These are phyloP conservation scores for Eremophila alpestris DNA, from an alignment of 2,797 vertebrate genomes.

Conservation along the genomic window DNA sequence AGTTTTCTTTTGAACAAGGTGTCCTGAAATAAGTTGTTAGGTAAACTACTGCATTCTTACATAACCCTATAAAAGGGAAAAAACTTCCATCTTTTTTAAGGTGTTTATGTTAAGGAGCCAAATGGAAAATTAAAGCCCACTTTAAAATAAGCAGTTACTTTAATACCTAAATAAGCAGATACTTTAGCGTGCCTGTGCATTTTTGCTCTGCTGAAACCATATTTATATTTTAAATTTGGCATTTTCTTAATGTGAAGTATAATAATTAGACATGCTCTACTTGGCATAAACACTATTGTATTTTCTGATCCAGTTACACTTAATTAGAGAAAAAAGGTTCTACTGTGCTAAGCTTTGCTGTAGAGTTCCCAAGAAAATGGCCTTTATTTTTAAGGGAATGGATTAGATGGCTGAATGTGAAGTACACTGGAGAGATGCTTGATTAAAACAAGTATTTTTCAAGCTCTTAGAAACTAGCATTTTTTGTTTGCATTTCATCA, in stretches of 20 bases:
- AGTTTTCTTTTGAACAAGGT: neutral
- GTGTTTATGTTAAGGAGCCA: neutral
- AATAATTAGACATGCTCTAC: neutral
- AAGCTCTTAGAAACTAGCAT: slow-evolving; percentile 39
- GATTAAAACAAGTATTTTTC: slow-evolving; percentile 44
- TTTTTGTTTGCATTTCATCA: slow-evolving; percentile 65
- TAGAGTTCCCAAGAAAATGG: slow-evolving; percentile 31
- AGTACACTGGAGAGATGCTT: slow-evolving; percentile 45
- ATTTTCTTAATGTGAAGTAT: neutral
- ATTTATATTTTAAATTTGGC: neutral
- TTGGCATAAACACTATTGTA: neutral
- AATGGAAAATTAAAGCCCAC: neutral
- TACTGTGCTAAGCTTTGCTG: slow-evolving; percentile 26
- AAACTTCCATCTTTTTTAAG: neutral
- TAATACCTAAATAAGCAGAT: no score
- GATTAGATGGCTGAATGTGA: slow-evolving; percentile 26
- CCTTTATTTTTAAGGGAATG: slow-evolving; percentile 57
- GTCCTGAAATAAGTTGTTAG: neutral
- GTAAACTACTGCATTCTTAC: slow-evolving; percentile 1
- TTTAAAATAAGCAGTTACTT: neutral
- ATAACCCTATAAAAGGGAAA: neutral
- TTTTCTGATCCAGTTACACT: neutral
- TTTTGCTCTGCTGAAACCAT: neutral
- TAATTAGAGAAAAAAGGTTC: neutral
- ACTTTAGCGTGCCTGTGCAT: neutral